Evolutionary conservation across 2,888 invertebrate genomes (phyloP).

Genomic region (Blastobasis lacticolella): DNA sequence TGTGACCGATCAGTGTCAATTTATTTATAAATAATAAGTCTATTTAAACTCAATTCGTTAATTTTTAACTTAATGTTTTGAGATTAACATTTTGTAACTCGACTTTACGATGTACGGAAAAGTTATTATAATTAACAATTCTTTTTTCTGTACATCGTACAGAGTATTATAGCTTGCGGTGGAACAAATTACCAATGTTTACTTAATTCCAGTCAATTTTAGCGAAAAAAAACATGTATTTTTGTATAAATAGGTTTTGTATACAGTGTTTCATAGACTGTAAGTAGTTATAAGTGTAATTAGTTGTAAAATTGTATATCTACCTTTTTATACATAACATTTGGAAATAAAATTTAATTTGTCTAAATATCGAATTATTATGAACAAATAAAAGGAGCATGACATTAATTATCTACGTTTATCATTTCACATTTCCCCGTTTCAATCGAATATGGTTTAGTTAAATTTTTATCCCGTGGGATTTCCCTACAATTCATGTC

Average conservation of each 20-base stretch:
- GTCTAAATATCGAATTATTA: constrained; percentile 18
- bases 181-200: constrained; percentile 39
- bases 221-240: constrained; percentile 27
- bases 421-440: too few relatives aligned
- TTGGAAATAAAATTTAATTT: constrained; percentile 18
- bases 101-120: constrained; percentile 5
- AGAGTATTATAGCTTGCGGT: constrained; percentile 38
- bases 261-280: constrained; percentile 24
- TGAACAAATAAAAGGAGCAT: constrained; percentile 24
- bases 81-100: constrained; percentile 1
- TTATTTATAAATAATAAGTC: too few relatives aligned
- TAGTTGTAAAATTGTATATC: constrained; percentile 19
- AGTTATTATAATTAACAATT: neutral
- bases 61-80: neutral
- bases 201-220: constrained; percentile 52
- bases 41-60: neutral
- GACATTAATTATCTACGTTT: neutral
- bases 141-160: constrained; percentile 5
- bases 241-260: constrained; percentile 32
- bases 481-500: too few relatives aligned
- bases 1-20: too few relatives aligned
- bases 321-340: constrained; percentile 15
- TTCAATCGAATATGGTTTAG: too few relatives aligned
- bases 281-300: constrained; percentile 24
- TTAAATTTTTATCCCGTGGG: too few relatives aligned